Evolutionary conservation across 2,113 vertebrate genomes (phyloP), one percentile per base, ranked within the genome.

Genomic region (Mellivora capensis): DNA sequence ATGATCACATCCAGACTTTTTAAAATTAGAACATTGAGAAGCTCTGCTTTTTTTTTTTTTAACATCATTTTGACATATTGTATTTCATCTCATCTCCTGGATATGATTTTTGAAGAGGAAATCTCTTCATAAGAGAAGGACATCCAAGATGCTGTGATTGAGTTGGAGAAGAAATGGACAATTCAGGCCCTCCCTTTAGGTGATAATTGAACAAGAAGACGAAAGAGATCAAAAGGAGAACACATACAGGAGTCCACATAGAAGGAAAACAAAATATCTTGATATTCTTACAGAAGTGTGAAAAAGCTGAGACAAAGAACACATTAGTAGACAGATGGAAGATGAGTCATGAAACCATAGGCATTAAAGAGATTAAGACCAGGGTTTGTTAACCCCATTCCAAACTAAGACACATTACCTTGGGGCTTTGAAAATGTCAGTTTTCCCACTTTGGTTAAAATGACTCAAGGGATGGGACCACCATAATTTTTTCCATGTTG

Each of bases 301-400:
- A 69, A 87, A 71, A 83, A 76, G 37, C n/a, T 87, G 47, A 64
- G 64, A 25, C 15, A 62, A 42, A 93, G 86, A 37, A 57, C 25
- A 25, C 6, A 1, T 7, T 47, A 3, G 29, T 13, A 44, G 95
- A 62, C 80, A 59, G 62, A 67, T 93, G 88, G 71, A 34, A 23
- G 15, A 2, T 82, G 93, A 92, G 49, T 92, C 95, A 90, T 2
- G 71, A 87, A 77, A 62, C 59, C 59, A 18, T 54, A 89, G 80
- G 80, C 54, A 76, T 79, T 54, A 62, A 71, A 61, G 81, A 84
- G 97, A 85, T 92, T 77, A 79, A 96, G 94, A 89, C 49, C 39
- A 6, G 27, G 57, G 34, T 25, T 34, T 52, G 52, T 20, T 42
- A 69, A 14, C 49, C 54, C 44, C 61, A 11, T 49, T 74, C 64